Percentiles rank a stretch among this genome's conserved stretches.
Conservation (phyloP, 2,888 invertebrate species). For the Euphydryas editha region DNA sequence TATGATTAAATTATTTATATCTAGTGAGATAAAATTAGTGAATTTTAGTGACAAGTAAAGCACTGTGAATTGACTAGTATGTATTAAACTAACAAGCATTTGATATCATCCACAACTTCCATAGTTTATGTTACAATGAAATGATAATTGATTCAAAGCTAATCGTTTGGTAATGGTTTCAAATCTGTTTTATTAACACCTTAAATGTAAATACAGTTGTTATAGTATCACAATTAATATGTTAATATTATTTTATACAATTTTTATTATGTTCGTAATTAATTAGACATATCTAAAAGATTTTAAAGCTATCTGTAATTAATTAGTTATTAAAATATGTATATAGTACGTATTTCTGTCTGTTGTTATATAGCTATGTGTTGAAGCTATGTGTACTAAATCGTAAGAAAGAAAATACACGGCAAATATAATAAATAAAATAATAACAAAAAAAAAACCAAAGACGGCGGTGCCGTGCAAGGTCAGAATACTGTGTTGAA, state of each 20-base stretch:
- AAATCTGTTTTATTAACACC: background rate
- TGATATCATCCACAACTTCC: background rate
- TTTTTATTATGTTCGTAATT: background rate
- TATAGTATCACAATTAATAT: background rate
- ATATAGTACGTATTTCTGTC: background rate
- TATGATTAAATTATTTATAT: too few species aligned
- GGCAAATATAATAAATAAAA: too few species aligned
- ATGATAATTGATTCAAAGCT: background rate
- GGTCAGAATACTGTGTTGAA: too few species aligned
- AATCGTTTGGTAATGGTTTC: background rate
- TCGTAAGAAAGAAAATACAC: too few species aligned
- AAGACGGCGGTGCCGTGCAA: too few species aligned
- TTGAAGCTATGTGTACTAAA: too few species aligned
- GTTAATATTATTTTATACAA: background rate
- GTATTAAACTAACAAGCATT: background rate
- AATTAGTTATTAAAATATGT: background rate
- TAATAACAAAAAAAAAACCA: too few species aligned
- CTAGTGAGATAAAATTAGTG: too few species aligned
- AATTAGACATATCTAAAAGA: background rate
- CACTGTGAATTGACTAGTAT: too few species aligned
- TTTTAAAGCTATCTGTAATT: background rate
- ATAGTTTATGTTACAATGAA: background rate
- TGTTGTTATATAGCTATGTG: background rate
- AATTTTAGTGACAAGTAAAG: too few species aligned
- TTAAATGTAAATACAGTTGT: constrained; percentile 2